Percentiles rank a stretch among this genome's conserved stretches.
Conservation (phyloP, 2,113 vertebrate species). For the Elaphurus davidianus region DNA sequence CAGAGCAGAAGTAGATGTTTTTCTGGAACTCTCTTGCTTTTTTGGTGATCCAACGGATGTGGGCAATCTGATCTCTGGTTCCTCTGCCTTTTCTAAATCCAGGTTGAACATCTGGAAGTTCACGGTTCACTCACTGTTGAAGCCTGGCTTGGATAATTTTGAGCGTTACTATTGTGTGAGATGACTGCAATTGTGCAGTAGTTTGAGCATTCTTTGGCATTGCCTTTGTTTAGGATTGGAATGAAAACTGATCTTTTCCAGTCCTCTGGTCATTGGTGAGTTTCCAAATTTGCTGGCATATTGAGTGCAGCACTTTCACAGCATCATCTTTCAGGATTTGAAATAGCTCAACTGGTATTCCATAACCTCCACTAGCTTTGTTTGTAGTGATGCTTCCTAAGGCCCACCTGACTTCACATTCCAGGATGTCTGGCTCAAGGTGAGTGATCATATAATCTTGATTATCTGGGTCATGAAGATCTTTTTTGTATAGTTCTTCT, state of each 20-base stretch:
- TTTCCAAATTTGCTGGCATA: neutral
- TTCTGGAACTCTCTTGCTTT: neutral
- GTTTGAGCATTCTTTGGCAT: neutral
- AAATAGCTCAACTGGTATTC: neutral
- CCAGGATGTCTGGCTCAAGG: neutral
- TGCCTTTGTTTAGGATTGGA: neutral
- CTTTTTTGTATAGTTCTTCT: neutral
- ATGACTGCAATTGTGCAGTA: neutral
- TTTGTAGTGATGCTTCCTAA: neutral
- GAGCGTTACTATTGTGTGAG: neutral
- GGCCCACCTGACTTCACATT: neutral
- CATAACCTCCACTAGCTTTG: neutral
- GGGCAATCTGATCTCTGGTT: neutral
- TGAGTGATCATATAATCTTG: neutral
- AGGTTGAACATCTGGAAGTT: neutral
- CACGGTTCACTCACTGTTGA: neutral
- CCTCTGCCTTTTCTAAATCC: neutral
- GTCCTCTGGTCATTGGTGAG: neutral
- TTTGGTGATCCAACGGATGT: neutral
- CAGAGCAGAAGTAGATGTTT: neutral
- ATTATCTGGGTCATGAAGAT: neutral
- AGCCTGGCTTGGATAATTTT: neutral
- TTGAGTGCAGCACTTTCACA: neutral
- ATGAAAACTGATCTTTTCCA: neutral
- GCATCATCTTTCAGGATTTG: neutral